Base-by-base conservation (phyloP, 2,113 vertebrate species). In the Dromiciops gliroides region DNA sequence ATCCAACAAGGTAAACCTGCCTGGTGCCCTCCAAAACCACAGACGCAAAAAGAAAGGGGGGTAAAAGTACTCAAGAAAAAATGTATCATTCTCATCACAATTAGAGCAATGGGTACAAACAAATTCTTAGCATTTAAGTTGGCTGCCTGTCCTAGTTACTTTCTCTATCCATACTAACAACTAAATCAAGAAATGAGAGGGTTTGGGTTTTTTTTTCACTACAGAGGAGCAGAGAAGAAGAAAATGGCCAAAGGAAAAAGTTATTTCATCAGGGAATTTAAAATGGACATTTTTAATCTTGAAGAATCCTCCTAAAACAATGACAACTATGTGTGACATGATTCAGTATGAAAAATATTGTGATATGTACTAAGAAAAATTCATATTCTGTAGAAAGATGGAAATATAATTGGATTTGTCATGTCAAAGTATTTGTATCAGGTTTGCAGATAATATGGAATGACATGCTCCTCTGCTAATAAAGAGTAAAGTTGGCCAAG, bases 401-500 rank as follows among this genome's bases (percentile, higher is more conserved):
- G 97, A 97, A 94, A 1, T 9, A 0, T 95, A 98, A 98, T 94
- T 98, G 95, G 96, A 97, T 98, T 97, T 98, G 98, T 97, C 97
- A 95, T 98, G 97, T 98, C 95, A 67, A 97, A 98, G 98, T n/a
- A 98, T 95, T 95, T 97, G 97, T 90, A 96, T 95, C 94, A 93
- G 60, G 97, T 92, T 97, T 97, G 94, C 96, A 97, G 96, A 97
- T 98, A 97, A 97, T 94, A 96, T 92, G 94, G 97, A 97, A 94
- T 94, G 98, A 98, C 97, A 97, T 92, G 89, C 93, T 95, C 95
- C 97, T 96, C 92, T 48, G 93, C 56, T 90, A 97, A 97, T 96
- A 97, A 98, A 98, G 93, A 97, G 60, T 94, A 97, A 97, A 98
- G 94, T 96, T 94, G 96, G 97, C 96, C 97, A 97, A 98, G 97